Conservation (phyloP, 2,888 invertebrate species). For the Synanthedon andrenaeformis region DNA sequence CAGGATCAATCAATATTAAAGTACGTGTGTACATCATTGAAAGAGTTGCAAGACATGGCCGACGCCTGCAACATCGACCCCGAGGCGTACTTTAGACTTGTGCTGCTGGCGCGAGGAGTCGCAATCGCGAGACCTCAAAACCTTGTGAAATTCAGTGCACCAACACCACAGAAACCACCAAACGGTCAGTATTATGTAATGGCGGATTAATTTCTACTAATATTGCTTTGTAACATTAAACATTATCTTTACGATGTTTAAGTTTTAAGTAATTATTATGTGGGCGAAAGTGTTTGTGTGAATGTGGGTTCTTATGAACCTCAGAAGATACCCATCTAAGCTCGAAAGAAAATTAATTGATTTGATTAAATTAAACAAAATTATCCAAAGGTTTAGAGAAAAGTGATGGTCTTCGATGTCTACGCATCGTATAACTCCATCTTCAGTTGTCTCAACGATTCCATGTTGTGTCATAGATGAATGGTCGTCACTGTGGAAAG, state of each 20-base stretch:
- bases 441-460: no score
- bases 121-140: conserved; percentile 87
- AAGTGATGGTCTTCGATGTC: no score
- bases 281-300: no score
- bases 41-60: conserved; percentile 71
- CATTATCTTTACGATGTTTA: no score
- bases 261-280: no score
- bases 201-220: neutral
- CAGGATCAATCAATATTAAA: conserved; percentile 87
- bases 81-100: conserved; percentile 89
- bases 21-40: conserved; percentile 78
- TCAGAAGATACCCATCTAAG: no score
- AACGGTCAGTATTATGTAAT: conserved; percentile 26
- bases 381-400: no score
- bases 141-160: conserved; percentile 65
- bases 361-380: no score
- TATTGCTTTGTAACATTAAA: neutral
- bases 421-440: no score
- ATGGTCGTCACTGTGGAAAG: conserved; percentile 45
- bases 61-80: conserved; percentile 84
- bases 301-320: no score
- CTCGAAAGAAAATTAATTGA: no score
- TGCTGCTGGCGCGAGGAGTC: conserved; percentile 85
- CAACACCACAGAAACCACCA: conserved; percentile 42
- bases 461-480: conserved; percentile 23